These are phyloP conservation scores for Euplagia quadripunctaria DNA, from an alignment of 2,888 invertebrate species.

Conservation along the genomic window DNA sequence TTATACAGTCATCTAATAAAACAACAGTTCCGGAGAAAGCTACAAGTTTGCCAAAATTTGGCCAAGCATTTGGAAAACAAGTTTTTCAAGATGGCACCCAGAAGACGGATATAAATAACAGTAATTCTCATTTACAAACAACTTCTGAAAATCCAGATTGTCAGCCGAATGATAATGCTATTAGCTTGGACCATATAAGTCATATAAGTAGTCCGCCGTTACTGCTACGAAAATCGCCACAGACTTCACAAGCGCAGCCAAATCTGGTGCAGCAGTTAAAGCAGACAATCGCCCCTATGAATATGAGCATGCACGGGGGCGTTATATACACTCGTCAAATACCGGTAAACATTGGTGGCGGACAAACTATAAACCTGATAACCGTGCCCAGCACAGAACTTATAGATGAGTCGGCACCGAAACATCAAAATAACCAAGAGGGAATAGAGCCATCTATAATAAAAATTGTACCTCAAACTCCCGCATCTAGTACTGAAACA, in stretches of 20 bases:
- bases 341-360: constrained; percentile 87
- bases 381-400: constrained; percentile 84
- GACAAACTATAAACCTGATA: constrained; percentile 88
- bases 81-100: constrained; percentile 86
- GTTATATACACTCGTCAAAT: constrained; percentile 92
- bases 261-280: constrained; percentile 83
- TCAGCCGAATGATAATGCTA: constrained; percentile 66
- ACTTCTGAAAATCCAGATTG: constrained; percentile 67
- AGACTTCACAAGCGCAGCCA: constrained; percentile 70
- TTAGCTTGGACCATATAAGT: constrained; percentile 75
- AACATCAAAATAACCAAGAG: constrained; percentile 70
- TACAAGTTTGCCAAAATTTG: constrained; percentile 91
- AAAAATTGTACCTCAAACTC: constrained; percentile 80
- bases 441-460: constrained; percentile 81
- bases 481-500: constrained; percentile 55
- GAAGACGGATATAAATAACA: constrained; percentile 68
- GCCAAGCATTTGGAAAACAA: constrained; percentile 93
- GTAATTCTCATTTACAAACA: constrained; percentile 61
- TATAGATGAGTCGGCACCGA: constrained; percentile 75
- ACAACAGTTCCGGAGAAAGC: constrained; percentile 74
- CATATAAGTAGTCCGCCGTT: constrained; percentile 78
- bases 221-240: constrained; percentile 72
- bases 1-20: constrained; percentile 80
- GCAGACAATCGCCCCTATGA: constrained; percentile 85
- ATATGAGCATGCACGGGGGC: constrained; percentile 89